phyloP scores from a whole-genome alignment of 2,113 vertebrate genomes.

The Forbesichthys papilliferus region DNA sequence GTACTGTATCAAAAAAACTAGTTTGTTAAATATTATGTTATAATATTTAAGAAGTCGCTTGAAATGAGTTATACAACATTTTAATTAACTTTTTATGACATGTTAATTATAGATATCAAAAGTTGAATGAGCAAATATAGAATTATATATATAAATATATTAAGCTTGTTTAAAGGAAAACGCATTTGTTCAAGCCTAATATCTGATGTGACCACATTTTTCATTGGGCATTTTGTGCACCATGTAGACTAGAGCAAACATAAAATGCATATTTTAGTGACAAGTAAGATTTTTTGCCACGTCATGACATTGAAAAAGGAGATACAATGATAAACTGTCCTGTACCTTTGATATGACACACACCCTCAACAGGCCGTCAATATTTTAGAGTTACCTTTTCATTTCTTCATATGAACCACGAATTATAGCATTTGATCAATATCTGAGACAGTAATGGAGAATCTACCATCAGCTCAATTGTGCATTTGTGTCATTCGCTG shows the following conservation, averaged over 20 bases:
- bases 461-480: slow-evolving; percentile 12
- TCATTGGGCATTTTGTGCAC: neutral
- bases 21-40: neutral
- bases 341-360: neutral
- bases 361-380: neutral
- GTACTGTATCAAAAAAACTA: neutral
- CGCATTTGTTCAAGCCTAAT: neutral
- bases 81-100: neutral
- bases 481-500: neutral
- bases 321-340: slow-evolving; percentile 1
- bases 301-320: slow-evolving; percentile 1
- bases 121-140: neutral
- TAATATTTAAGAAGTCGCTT: neutral
- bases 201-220: neutral
- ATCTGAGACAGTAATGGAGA: slow-evolving; percentile 15
- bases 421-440: slow-evolving; percentile 42
- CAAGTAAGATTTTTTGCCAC: slow-evolving; percentile 16
- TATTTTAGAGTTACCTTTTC: slow-evolving; percentile 43
- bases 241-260: neutral
- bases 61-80: neutral
- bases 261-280: neutral
- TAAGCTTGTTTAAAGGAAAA: too few species aligned
- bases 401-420: slow-evolving; percentile 14
- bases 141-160: too few species aligned
- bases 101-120: neutral